phyloP scores from a whole-genome alignment of 1,140 invertebrate species.

The Meloidogyne exigua region DNA sequence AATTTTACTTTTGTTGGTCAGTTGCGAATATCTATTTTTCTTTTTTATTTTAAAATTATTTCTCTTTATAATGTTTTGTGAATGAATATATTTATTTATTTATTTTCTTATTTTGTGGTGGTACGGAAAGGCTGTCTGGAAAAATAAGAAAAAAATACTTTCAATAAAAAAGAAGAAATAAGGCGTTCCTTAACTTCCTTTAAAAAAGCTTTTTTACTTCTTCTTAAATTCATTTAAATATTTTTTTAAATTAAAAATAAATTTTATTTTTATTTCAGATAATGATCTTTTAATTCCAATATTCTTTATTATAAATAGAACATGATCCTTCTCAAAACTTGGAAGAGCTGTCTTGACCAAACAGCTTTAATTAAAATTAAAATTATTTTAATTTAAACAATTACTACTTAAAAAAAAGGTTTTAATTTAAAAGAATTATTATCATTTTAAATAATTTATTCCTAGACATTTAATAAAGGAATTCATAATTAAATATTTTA shows the following conservation, averaged over 20 bases:
- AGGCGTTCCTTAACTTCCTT: background rate
- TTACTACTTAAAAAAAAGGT: too few relatives aligned
- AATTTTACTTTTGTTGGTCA: background rate
- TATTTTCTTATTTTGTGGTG: background rate
- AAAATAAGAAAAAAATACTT: background rate
- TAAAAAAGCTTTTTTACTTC: background rate
- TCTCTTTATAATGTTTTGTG: too few relatives aligned
- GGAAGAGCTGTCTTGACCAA: background rate
- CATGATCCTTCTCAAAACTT: background rate
- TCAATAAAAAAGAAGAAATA: background rate
- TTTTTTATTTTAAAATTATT: too few relatives aligned
- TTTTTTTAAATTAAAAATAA: background rate
- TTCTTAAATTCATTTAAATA: background rate
- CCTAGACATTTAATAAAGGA: too few relatives aligned
- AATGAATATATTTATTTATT: background rate
- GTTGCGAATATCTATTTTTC: background rate
- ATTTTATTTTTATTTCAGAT: background rate
- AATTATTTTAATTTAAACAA: background rate
- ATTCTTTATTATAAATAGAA: background rate
- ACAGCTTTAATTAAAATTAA: background rate
- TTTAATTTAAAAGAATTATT: too few relatives aligned
- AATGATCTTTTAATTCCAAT: background rate
- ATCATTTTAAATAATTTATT: background rate
- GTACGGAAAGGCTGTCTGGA: background rate
- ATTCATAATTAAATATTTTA: too few relatives aligned